These are phyloP conservation scores for Seira sanloemensis DNA, from an alignment of 2,888 invertebrate genomes.

Conservation along the genomic window DNA sequence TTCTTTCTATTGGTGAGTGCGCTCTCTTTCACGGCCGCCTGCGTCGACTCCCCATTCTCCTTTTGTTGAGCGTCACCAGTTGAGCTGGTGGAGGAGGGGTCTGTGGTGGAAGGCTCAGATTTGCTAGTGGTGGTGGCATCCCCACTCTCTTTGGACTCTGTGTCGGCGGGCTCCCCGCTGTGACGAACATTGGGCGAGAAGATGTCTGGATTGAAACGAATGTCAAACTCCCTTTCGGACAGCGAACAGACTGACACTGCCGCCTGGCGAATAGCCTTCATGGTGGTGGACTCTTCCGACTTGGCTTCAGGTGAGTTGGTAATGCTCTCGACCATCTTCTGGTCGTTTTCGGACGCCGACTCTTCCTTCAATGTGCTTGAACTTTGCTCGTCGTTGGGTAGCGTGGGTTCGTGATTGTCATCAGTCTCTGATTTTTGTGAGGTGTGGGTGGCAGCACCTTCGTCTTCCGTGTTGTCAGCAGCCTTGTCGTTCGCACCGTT, in stretches of 20 bases:
- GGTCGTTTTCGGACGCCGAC: conserved; percentile 85
- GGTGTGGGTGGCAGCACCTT: conserved; percentile 70
- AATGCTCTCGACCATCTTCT: conserved; percentile 93
- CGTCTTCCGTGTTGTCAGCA: conserved; percentile 72
- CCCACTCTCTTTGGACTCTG: no score
- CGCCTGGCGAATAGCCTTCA: conserved; percentile 85
- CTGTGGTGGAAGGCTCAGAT: neutral
- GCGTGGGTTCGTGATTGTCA: conserved; percentile 38
- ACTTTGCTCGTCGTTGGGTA: neutral
- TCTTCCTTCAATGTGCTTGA: conserved; percentile 25
- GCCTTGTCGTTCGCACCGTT: conserved; percentile 49
- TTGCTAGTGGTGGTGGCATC: neutral
- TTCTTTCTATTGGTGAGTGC: conserved; percentile 59
- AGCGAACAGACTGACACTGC: conserved; percentile 94
- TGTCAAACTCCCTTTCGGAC: conserved; percentile 96
- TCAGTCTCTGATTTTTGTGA: conserved; percentile 42
- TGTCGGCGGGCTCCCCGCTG: conserved; percentile 79
- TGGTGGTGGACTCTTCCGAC: conserved; percentile 69
- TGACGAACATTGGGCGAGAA: conserved; percentile 96
- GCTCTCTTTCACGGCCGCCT: conserved; percentile 6
- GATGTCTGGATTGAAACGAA: conserved; percentile 98
- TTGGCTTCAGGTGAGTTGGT: conserved; percentile 80
- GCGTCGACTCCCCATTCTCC: neutral
- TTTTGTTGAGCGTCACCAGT: conserved; percentile 4
- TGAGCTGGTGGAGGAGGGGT: neutral